Evolutionary conservation across 2,113 vertebrate species (phyloP).

Genomic region (Psilopsiagon aurifrons): DNA sequence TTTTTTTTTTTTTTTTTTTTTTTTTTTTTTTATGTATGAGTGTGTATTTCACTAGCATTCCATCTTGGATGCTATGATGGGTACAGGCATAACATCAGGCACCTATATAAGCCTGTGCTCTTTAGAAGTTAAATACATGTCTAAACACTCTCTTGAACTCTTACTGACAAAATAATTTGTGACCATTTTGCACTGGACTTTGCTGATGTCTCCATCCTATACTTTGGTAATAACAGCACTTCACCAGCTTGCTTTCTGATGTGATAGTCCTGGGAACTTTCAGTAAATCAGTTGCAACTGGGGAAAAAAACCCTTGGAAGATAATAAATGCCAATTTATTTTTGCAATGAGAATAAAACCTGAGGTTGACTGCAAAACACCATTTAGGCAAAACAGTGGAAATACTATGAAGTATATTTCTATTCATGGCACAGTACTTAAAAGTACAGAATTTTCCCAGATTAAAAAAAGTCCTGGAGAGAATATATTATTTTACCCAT

Average conservation of each 20-base stretch:
- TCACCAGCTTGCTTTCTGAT: not conserved
- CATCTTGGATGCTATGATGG: not conserved
- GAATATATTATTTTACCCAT: not conserved
- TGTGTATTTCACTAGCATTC: not conserved
- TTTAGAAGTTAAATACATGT: not conserved
- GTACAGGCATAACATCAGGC: not conserved
- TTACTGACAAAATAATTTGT: not conserved
- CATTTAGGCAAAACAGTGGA: not conserved
- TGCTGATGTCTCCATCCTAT: not conserved
- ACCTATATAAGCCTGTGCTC: not conserved
- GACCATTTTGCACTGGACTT: not conserved
- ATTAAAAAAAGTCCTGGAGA: not conserved
- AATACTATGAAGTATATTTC: not conserved
- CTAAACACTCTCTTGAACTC: not conserved
- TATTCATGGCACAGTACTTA: not conserved
- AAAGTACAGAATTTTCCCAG: not conserved
- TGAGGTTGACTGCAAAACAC: not conserved
- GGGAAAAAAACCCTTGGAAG: not conserved
- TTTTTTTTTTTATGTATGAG: not conserved
- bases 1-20: accelerated
- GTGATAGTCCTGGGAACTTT: not conserved
- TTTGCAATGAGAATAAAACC: not conserved
- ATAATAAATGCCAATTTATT: constrained; percentile 13
- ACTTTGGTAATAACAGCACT: not conserved
- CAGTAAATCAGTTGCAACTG: not conserved